Evolutionary conservation across 2,888 invertebrate species (phyloP).

Genomic region (Cryptus armator): DNA sequence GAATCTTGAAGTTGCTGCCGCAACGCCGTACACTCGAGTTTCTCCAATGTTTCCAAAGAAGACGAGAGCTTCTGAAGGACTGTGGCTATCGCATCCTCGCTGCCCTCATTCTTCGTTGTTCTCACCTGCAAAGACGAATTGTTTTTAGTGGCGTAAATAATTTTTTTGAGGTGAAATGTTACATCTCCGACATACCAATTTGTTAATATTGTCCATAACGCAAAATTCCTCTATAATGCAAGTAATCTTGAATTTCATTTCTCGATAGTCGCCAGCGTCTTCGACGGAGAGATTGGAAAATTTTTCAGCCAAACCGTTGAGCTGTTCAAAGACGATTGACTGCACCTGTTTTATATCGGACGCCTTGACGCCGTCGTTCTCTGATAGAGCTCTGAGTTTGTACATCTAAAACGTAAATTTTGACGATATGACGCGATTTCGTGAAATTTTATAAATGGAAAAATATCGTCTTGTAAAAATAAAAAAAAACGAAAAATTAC

Average conservation of each 20-base stretch:
- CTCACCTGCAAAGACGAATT: constrained; percentile 22
- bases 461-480: background rate
- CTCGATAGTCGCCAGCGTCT: constrained; percentile 74
- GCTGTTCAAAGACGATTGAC: constrained; percentile 75
- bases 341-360: constrained; percentile 69
- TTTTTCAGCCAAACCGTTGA: constrained; percentile 76
- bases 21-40: constrained; percentile 77
- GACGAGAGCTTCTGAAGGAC: constrained; percentile 75
- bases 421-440: background rate
- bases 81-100: constrained; percentile 65
- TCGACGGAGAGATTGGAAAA: constrained; percentile 77
- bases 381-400: constrained; percentile 73
- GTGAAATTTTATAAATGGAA: background rate
- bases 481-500: constrained; percentile 71
- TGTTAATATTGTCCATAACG: constrained; percentile 71
- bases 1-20: constrained; percentile 80
- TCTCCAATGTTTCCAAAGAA: constrained; percentile 78
- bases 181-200: constrained; percentile 71
- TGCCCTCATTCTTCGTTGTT: background rate
- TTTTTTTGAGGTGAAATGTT: background rate
- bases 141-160: background rate
- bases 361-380: constrained; percentile 51
- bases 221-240: constrained; percentile 78
- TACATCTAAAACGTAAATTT: constrained; percentile 72
- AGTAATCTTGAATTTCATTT: constrained; percentile 77